Evolutionary conservation across 1,140 invertebrate species (phyloP).

Genomic region (Grapholita molesta): DNA sequence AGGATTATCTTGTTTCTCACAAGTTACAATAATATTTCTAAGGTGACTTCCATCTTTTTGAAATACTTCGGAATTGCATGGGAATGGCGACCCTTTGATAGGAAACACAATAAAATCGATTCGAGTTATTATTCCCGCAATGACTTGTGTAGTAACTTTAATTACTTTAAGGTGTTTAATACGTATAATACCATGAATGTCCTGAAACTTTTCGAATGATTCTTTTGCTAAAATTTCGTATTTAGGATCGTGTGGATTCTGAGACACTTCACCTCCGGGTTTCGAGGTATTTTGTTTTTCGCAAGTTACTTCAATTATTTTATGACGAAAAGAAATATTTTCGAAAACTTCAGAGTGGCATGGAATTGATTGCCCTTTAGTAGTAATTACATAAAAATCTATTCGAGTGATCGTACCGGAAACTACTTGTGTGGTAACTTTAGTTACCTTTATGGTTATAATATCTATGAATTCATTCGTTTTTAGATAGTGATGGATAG

Average conservation of each 20-base stretch:
- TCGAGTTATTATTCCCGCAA: neutral
- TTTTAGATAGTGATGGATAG: no score
- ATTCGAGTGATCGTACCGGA: slow-evolving; percentile 32
- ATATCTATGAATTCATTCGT: no score
- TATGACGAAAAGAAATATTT: no score
- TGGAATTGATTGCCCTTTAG: slow-evolving; percentile 23
- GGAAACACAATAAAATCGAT: neutral
- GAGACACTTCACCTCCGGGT: neutral
- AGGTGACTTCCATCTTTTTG: neutral
- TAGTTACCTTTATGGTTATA: slow-evolving; percentile 24
- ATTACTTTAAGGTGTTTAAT: neutral
- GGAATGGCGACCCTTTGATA: neutral
- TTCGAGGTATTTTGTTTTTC: slow-evolving; percentile 31
- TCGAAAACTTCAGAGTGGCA: slow-evolving; percentile 42
- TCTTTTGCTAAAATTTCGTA: neutral
- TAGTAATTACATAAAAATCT: slow-evolving; percentile 32
- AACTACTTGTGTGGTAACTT: slow-evolving; percentile 29
- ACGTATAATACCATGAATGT: no score
- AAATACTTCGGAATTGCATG: neutral
- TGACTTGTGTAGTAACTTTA: slow-evolving; percentile 24
- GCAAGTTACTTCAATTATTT: no score
- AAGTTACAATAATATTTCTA: neutral
- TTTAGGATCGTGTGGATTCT: neutral
- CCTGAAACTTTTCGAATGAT: neutral
- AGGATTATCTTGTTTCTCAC: neutral